A percentile compares a stretch with the other conserved stretches of the same genome.
phyloP scores from a whole-genome alignment of 2,113 vertebrate species.

The Mus spicilegus region DNA sequence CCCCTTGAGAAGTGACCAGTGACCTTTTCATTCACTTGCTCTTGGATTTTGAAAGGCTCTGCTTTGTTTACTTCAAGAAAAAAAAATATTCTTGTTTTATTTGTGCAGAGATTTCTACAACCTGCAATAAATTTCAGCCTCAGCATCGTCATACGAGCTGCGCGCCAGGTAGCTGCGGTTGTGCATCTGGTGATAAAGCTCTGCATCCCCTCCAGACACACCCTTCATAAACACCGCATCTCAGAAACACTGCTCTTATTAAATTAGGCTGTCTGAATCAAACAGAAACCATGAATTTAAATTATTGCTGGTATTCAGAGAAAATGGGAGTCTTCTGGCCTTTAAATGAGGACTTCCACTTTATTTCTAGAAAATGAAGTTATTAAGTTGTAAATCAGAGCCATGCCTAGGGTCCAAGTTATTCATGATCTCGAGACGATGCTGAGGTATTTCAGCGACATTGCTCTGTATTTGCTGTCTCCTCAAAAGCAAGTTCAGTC shows the following conservation, averaged over 20 bases:
- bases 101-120: neutral
- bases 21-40: neutral
- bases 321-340: constrained; percentile 84
- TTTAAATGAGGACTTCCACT: constrained; percentile 86
- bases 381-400: constrained; percentile 87
- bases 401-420: constrained; percentile 30
- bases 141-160: constrained; percentile 3
- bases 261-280: constrained; percentile 86
- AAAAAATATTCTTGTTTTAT: neutral
- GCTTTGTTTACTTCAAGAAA: constrained; percentile 21
- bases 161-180: constrained; percentile 76
- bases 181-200: constrained; percentile 52
- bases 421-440: constrained; percentile 62
- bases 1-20: neutral
- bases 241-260: constrained; percentile 85
- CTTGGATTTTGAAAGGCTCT: constrained; percentile 5
- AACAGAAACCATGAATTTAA: constrained; percentile 87
- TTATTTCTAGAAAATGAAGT: constrained; percentile 86
- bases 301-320: constrained; percentile 84
- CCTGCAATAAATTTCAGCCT: neutral
- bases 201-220: constrained; percentile 49
- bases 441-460: constrained; percentile 47
- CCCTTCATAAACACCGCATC: constrained; percentile 82
- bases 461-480: neutral
- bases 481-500: constrained; percentile 33